Conservation (phyloP, 2,113 vertebrate species). For the Colistium nudipinnis region DNA sequence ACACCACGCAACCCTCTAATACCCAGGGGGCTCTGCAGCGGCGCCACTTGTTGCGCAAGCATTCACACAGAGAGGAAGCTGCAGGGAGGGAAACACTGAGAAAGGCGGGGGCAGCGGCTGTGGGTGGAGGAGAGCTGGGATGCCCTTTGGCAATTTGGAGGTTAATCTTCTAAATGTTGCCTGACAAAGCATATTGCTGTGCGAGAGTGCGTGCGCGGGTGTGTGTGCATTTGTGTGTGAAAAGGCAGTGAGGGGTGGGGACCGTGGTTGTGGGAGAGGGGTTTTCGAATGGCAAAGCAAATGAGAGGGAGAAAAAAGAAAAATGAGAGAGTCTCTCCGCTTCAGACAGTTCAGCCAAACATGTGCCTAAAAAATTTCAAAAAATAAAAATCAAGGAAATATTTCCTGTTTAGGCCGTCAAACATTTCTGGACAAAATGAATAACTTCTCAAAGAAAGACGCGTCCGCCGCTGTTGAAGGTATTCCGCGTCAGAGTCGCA, state of each 20-base stretch:
- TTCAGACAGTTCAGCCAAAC: conserved; percentile 30
- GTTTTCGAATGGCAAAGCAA: conserved; percentile 33
- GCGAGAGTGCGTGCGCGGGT: conserved; percentile 22
- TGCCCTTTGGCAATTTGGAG: conserved; percentile 74
- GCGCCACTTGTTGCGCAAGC: conserved; percentile 82
- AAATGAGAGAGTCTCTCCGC: conserved; percentile 17
- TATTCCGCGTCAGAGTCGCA: background rate
- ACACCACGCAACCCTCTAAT: conserved; percentile 77
- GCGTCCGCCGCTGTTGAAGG: background rate
- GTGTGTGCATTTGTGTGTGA: conserved; percentile 25
- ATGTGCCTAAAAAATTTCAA: background rate
- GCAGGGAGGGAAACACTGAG: conserved; percentile 52
- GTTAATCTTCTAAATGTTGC: conserved; percentile 77
- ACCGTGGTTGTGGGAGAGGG: conserved; percentile 17
- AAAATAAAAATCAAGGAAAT: background rate
- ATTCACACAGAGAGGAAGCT: conserved; percentile 57
- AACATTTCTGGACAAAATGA: no score
- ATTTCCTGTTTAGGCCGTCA: background rate
- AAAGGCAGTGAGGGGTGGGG: conserved; percentile 38
- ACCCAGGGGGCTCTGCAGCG: conserved; percentile 75
- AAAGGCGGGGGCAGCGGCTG: conserved; percentile 30
- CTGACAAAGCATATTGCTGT: conserved; percentile 71
- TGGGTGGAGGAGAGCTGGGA: conserved; percentile 38
- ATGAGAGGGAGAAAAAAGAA: conserved; percentile 36
- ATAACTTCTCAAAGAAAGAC: background rate